Evolutionary conservation across 2,797 vertebrate species (phyloP).

Genomic region (Cryptoblepharus egeriae): DNA sequence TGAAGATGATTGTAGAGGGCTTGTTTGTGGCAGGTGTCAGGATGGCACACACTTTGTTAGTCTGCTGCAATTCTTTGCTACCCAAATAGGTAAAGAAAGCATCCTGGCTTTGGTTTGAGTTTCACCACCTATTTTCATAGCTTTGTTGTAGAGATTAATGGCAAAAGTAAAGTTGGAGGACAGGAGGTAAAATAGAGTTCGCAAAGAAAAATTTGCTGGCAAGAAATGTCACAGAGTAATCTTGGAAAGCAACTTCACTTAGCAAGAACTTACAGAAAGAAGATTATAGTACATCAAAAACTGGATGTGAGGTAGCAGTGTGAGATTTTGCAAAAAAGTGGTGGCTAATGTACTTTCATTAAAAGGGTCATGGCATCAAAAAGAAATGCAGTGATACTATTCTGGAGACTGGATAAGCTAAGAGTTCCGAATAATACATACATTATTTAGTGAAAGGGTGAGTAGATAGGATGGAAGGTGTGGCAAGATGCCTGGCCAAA

Average conservation of each 20-base stretch:
- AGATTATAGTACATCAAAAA: not conserved
- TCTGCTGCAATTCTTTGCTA: conserved; percentile 2
- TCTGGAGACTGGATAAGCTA: not conserved
- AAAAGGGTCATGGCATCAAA: not conserved
- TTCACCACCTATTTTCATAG: conserved; percentile 1
- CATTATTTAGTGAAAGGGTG: no score
- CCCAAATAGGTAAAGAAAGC: conserved; percentile 22
- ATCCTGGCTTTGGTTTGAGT: conserved; percentile 3
- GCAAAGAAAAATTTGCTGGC: conserved; percentile 1
- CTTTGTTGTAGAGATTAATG: conserved; percentile 29
- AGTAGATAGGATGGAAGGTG: not conserved
- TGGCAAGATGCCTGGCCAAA: not conserved
- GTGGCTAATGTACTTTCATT: not conserved
- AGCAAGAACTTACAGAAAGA: conserved; percentile 1
- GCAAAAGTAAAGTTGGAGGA: conserved; percentile 17
- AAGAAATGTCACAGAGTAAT: not conserved
- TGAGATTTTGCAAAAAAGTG: not conserved
- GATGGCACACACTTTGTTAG: not conserved
- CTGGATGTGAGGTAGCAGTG: not conserved
- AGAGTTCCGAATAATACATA: not conserved
- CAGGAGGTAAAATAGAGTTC: conserved; percentile 30
- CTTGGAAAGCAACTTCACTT: conserved; percentile 7
- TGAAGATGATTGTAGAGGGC: not conserved
- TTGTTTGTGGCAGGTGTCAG: not conserved
- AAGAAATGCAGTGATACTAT: not conserved